A percentile compares a stretch with the other conserved stretches of the same genome.
Evolutionary conservation across 2,113 vertebrate genomes (phyloP).

Genomic region (Centropus unirufus): DNA sequence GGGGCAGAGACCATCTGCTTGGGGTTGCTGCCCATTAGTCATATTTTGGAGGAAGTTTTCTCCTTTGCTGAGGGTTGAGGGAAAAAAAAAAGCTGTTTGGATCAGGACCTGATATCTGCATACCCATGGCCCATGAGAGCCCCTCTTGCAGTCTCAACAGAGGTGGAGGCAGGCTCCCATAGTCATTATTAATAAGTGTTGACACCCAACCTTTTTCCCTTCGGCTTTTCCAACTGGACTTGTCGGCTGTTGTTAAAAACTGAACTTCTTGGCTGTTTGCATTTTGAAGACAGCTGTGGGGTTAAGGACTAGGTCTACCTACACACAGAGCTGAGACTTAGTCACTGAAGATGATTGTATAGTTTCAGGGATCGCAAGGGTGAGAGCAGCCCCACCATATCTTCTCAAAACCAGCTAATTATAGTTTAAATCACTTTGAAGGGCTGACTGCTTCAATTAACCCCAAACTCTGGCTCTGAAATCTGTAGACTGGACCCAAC

Average conservation of each 20-base stretch:
- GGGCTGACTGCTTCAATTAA: neutral
- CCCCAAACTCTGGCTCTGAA: neutral
- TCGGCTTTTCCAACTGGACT: neutral
- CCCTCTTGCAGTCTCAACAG: rapidly evolving
- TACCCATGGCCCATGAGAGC: neutral
- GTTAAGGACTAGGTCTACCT: neutral
- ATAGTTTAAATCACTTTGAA: neutral
- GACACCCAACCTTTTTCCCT: neutral
- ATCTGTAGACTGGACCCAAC: neutral
- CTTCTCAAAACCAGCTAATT: neutral
- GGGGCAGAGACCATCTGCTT: neutral
- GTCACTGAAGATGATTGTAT: neutral
- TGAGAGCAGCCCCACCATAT: neutral
- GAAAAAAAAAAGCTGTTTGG: neutral
- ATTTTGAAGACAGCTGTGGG: neutral
- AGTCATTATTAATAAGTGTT: neutral
- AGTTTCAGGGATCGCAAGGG: neutral
- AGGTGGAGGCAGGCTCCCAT: neutral
- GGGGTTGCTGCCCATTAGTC: neutral
- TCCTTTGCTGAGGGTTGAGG: neutral
- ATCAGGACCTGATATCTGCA: neutral
- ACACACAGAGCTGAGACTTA: neutral
- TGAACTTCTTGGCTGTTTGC: neutral
- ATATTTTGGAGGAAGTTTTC: neutral
- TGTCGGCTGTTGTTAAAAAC: neutral